Base-by-base conservation (phyloP, 1,140 invertebrate genomes). In the Venustaconcha ellipsiformis region DNA sequence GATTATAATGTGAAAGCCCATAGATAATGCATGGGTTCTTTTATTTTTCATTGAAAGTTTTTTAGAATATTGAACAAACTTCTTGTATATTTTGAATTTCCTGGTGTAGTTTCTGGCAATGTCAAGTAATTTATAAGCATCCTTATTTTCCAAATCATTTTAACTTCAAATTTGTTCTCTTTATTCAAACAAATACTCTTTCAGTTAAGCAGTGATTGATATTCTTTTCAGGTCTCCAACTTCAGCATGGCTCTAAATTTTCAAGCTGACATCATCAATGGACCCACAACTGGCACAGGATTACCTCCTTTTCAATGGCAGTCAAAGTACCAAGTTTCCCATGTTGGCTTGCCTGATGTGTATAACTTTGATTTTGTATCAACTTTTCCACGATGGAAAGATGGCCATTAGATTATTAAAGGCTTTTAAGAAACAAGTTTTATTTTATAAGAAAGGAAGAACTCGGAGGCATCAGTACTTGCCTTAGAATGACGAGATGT, bases 311-410 rank as follows among this genome's bases (percentile, higher is more conserved):
- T 89, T 59, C 60, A 74, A 17, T 89, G 88, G 88, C 80, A 78
- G 57, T 48, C 68, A 13, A 18, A 18, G 8, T 86, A 82, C 67
- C 82, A 84, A 58, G 68, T 72, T 15, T 80, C 84, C 14, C 88
- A 89, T 78, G 66, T 86, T 55, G 87, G 87, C 12, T 80, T 89
- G 13, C 88, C 88, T 26, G n/a, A 81, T 20, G 80, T 58, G 11
- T 89, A 88, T 70, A 80, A 87, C 73, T 89, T 89, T 78, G 60
- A 76, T 26, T 89, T 88, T 70, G 23, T 87, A 6, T 72, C 26
- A 67, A 88, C 84, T 60, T 58, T 78, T 67, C 84, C 84, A 20
- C 37, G 11, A 48, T 48, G 37, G 37, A 48, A 48, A 48, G 37
- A 48, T 11, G 11, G 37, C 37, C 37, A 8, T 48, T 48, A 48